phyloP scores from a whole-genome alignment of 2,888 invertebrate genomes.

The Pseudanteris insignis region DNA sequence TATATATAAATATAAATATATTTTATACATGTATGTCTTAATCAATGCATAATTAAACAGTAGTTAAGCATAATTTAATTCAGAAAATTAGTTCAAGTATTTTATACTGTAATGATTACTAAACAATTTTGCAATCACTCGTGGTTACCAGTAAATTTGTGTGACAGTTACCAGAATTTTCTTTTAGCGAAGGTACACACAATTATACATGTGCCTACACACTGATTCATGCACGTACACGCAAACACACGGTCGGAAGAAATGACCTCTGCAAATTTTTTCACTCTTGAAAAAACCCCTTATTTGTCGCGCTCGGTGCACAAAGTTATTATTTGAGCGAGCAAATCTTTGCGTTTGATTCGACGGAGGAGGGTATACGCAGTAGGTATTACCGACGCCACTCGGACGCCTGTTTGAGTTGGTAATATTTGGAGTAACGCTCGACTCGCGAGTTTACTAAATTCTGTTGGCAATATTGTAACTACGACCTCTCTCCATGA shows the following conservation, averaged over 20 bases:
- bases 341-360: conserved; percentile 61
- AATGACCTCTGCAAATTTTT: conserved; percentile 38
- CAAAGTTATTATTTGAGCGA: conserved; percentile 59
- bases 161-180: too few relatives aligned
- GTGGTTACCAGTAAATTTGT: too few relatives aligned
- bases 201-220: not conserved
- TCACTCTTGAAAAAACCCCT: conserved; percentile 41
- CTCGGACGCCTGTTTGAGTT: conserved; percentile 56
- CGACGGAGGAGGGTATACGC: conserved; percentile 45
- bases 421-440: conserved; percentile 61
- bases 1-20: too few relatives aligned
- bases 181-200: too few relatives aligned
- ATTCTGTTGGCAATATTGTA: conserved; percentile 60
- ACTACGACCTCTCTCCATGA: conserved; percentile 50
- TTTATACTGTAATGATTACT: too few relatives aligned
- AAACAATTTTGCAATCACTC: too few relatives aligned
- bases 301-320: conserved; percentile 47
- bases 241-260: conserved; percentile 10
- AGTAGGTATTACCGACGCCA: conserved; percentile 40
- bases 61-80: too few relatives aligned
- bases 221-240: not conserved
- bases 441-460: conserved; percentile 57
- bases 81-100: conserved; percentile 14
- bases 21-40: too few relatives aligned
- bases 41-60: too few relatives aligned